A percentile compares a stretch with the other conserved stretches of the same genome.
phyloP scores from a whole-genome alignment of 2,797 vertebrate genomes.

The Miichthys miiuy region DNA sequence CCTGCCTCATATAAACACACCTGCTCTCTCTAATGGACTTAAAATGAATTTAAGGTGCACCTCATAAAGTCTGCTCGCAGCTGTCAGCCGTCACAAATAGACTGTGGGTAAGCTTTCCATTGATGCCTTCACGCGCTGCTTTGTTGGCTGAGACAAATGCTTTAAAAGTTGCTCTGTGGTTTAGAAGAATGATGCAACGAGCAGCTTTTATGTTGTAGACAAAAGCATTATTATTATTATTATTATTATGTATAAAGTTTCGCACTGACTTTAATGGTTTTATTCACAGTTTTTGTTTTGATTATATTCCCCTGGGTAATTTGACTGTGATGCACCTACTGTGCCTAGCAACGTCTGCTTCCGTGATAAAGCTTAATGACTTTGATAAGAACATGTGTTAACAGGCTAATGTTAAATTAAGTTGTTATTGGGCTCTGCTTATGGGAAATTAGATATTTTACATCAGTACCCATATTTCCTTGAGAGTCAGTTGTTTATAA shows the following conservation, averaged over 20 bases:
- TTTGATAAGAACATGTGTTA: slow-evolving; percentile 39
- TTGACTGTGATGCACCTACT: slow-evolving; percentile 24
- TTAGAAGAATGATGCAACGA: background rate
- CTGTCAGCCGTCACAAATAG: slow-evolving; percentile 15
- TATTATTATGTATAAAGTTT: background rate
- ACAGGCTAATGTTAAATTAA: slow-evolving; percentile 10
- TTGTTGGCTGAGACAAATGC: slow-evolving; percentile 25
- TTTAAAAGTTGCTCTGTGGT: slow-evolving; percentile 19
- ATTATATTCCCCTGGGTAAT: slow-evolving; percentile 48
- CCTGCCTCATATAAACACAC: slow-evolving; percentile 79
- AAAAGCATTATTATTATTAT: background rate
- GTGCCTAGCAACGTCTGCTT: slow-evolving; percentile 45
- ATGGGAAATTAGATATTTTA: slow-evolving; percentile 14
- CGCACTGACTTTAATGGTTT: slow-evolving; percentile 2
- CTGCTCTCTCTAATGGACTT: slow-evolving; percentile 74
- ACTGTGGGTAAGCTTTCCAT: slow-evolving; percentile 69
- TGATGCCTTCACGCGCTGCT: slow-evolving; percentile 12
- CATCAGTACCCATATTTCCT: slow-evolving; percentile 1
- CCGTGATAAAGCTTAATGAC: slow-evolving; percentile 36
- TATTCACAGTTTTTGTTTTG: slow-evolving; percentile 47
- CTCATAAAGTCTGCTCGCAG: slow-evolving; percentile 58
- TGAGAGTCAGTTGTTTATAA: background rate
- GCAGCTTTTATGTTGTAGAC: slow-evolving; percentile 5
- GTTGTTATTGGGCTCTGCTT: slow-evolving; percentile 16
- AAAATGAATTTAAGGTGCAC: slow-evolving; percentile 65